phyloP scores from a whole-genome alignment of 2,797 vertebrate genomes.

The Xiphophorus birchmanni region DNA sequence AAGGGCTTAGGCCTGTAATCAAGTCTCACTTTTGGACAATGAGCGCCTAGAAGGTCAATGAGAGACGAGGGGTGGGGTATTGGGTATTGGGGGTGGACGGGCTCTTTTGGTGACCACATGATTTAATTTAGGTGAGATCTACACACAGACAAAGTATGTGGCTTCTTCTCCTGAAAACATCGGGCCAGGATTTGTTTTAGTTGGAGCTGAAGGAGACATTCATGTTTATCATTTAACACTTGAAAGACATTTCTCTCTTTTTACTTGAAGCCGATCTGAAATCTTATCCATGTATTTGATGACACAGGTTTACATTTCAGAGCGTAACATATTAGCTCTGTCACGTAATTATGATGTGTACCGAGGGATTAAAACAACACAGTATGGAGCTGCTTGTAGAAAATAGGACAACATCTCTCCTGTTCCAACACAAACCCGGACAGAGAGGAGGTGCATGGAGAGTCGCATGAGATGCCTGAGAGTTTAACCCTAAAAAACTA shows the following conservation, averaged over 20 bases:
- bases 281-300: conserved; percentile 58
- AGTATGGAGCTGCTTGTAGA: conserved; percentile 51
- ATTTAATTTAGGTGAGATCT: conserved; percentile 72
- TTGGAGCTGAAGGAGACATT: conserved; percentile 42
- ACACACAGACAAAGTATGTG: conserved; percentile 27
- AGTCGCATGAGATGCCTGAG: conserved; percentile 41
- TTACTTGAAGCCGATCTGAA: conserved; percentile 40
- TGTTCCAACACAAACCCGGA: conserved; percentile 66
- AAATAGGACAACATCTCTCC: conserved; percentile 65
- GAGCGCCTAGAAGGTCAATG: conserved; percentile 77
- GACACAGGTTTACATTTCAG: conserved; percentile 62
- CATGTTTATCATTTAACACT: conserved; percentile 61
- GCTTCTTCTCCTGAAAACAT: conserved; percentile 22
- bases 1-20: conserved; percentile 90
- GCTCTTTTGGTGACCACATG: conserved; percentile 66
- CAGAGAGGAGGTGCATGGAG: conserved; percentile 2
- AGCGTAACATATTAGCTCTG: conserved; percentile 54
- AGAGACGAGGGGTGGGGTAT: conserved; percentile 66
- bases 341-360: conserved; percentile 72
- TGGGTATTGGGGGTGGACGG: conserved; percentile 46
- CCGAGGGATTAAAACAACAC: conserved; percentile 73
- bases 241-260: conserved; percentile 60
- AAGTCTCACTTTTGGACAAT: conserved; percentile 83
- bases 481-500: conserved; percentile 55
- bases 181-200: conserved; percentile 54